Conservation (phyloP, 1,140 invertebrate species). For the Drosophila guanche region DNA sequence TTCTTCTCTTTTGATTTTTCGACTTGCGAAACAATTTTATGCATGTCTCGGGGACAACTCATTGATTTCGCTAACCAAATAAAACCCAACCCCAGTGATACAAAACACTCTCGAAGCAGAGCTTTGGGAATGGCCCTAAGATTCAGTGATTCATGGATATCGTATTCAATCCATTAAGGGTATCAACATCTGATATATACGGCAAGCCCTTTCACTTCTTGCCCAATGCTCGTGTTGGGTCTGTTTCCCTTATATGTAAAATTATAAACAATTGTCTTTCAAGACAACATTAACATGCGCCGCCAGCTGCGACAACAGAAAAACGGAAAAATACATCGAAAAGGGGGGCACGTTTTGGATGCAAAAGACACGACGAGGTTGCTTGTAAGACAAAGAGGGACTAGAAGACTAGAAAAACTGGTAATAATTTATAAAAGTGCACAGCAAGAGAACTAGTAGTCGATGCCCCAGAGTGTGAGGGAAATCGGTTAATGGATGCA, state of each 20-base stretch:
- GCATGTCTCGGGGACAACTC: slow-evolving; percentile 14
- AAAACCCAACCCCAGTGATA: slow-evolving; percentile 25
- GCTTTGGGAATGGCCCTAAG: slow-evolving; percentile 4
- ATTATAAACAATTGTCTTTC: slow-evolving; percentile 39
- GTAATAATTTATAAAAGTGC: slow-evolving; percentile 26
- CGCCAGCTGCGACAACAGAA: slow-evolving; percentile 31
- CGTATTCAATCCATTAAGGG: slow-evolving; percentile 20
- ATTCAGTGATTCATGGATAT: slow-evolving; percentile 24
- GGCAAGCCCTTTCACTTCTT: slow-evolving; percentile 48
- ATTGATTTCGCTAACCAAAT: slow-evolving; percentile 25
- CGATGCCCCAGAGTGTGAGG: too few species aligned
- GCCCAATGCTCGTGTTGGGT: slow-evolving; percentile 29
- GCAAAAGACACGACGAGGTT: slow-evolving; percentile 37
- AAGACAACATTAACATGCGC: slow-evolving; percentile 47
- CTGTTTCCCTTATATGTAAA: slow-evolving; percentile 13
- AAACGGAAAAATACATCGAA: slow-evolving; percentile 15
- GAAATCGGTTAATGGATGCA: slow-evolving; percentile 14
- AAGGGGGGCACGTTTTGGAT: slow-evolving; percentile 64
- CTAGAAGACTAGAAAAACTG: slow-evolving; percentile 77
- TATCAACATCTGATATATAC: slow-evolving; percentile 9
- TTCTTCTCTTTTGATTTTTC: neutral
- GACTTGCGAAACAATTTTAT: slow-evolving; percentile 5
- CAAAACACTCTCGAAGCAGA: slow-evolving; percentile 9
- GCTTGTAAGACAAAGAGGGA: slow-evolving; percentile 43
- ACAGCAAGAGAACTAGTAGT: slow-evolving; percentile 7